phyloP scores from a whole-genome alignment of 2,797 vertebrate species.

The Eulemur coronatus region DNA sequence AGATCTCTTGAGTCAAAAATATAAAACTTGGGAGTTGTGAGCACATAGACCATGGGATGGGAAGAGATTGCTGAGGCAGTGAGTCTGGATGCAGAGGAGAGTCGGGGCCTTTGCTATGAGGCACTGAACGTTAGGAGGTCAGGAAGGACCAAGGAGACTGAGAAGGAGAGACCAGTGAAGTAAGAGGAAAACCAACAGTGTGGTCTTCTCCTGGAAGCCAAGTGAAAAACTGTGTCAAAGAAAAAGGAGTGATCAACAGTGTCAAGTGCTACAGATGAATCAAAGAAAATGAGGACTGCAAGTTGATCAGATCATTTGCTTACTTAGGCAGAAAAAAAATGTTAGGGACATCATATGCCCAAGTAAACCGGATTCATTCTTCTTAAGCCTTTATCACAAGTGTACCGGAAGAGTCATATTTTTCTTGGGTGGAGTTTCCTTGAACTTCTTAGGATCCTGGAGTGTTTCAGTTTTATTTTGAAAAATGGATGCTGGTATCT shows the following conservation, averaged over 20 bases:
- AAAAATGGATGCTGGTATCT: background rate
- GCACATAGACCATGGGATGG: background rate
- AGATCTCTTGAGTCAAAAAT: background rate
- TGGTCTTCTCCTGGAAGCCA: background rate
- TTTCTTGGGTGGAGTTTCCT: background rate
- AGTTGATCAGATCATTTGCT: background rate
- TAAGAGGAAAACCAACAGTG: background rate
- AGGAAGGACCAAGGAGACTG: background rate
- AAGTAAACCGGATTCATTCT: background rate
- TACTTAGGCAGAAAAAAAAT: background rate
- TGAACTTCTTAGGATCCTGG: background rate
- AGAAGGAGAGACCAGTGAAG: background rate
- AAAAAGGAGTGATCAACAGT: background rate
- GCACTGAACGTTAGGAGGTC: background rate
- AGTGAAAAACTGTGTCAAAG: background rate
- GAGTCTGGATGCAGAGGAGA: background rate
- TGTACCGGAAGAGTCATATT: background rate
- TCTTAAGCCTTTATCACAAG: background rate
- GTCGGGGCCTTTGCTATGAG: background rate
- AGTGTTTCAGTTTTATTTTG: background rate
- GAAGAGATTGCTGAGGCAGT: background rate
- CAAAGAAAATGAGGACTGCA: background rate
- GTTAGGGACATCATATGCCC: background rate
- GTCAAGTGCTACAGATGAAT: background rate
- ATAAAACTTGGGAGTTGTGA: background rate